Evolutionary conservation across 2,888 invertebrate species (phyloP), one percentile per base, ranked within the genome.

Genomic region (Zaprionus lineosus): DNA sequence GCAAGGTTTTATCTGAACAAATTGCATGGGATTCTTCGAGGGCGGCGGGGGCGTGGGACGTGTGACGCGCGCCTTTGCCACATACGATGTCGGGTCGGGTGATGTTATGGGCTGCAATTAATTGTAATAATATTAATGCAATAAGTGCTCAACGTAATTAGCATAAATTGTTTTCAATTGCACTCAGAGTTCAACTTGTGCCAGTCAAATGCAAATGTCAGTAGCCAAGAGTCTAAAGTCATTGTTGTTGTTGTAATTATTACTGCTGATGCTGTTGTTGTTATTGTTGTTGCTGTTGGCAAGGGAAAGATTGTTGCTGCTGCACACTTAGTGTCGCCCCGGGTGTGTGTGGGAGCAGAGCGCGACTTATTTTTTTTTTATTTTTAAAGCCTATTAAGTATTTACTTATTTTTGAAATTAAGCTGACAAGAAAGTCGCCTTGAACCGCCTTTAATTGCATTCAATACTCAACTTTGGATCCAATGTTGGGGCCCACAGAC

Each of bases 1-100:
- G 81, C 95, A 95, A n/a, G 96, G 96, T 34, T 95, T 95, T 26
- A 96, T 95, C 90, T 95, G 95, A 70, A 97, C 94, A 91, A 97
- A 97, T 91, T 97, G 96, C 87, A 97, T 92, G 59, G 97, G 96
- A 90, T 96, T 96, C 68, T 93, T 93, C 26, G 96, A 95, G 63
- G 96, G 96, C 90, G 95, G 95, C 56, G 94, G 94, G 74, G 96
- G 95, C 50, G 94, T 94, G 79, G 94, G 92, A 74, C 94, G 94
- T 53, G 93, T 93, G 58, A 94, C 93, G 74, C 93, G 91, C 62
- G 89, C 89, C 70, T 90, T 89, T 51, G 90, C 84, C 74, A 90
- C 89, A 81, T 90, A 90, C 47, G 88, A 74, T 71, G 89, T 89
- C 60, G 90, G 89, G 87, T 90, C 90, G 52, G 88, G 86, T 67